Conservation (phyloP, 2,888 invertebrate species). For the Nomada flava region DNA sequence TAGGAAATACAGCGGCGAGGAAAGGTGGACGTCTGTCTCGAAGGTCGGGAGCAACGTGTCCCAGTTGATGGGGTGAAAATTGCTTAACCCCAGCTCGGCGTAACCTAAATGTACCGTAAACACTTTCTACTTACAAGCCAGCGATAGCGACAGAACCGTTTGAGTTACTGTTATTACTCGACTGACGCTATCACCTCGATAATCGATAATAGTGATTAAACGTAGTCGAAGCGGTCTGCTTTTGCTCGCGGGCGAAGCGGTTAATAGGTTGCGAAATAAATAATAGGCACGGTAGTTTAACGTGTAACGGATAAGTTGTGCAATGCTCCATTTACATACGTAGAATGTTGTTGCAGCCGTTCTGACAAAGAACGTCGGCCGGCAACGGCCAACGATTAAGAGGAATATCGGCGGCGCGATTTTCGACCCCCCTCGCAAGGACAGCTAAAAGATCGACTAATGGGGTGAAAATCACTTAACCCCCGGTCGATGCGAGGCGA, state of each 20-base stretch:
- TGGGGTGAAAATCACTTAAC: slow-evolving; percentile 79
- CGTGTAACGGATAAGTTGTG: not conserved
- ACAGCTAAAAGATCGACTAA: slow-evolving; percentile 54
- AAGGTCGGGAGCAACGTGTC: slow-evolving; percentile 31
- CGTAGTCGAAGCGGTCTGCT: slow-evolving; percentile 8
- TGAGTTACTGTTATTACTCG: slow-evolving; percentile 39
- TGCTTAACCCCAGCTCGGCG: slow-evolving; percentile 77
- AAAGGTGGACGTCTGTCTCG: slow-evolving; percentile 31
- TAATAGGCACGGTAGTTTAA: not conserved
- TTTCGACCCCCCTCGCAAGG: slow-evolving; percentile 4
- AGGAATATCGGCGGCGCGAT: slow-evolving; percentile 7
- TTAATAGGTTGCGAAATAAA: slow-evolving; percentile 12
- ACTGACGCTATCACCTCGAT: slow-evolving; percentile 15
- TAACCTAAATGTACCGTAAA: slow-evolving; percentile 69
- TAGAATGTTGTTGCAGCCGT: not conserved
- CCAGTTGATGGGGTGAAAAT: slow-evolving; percentile 77
- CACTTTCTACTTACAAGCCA: slow-evolving; percentile 68
- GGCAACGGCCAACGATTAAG: not conserved
- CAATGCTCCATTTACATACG: not conserved
- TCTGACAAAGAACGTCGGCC: not conserved
- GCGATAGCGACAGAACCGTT: slow-evolving; percentile 72
- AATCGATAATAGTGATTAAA: slow-evolving; percentile 28
- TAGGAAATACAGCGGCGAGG: slow-evolving; percentile 1
- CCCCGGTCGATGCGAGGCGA: slow-evolving; percentile 73
- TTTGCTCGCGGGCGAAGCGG: not conserved